These are phyloP conservation scores for Cynocephalus volans DNA, from an alignment of 2,113 vertebrate species.

Conservation along the genomic window DNA sequence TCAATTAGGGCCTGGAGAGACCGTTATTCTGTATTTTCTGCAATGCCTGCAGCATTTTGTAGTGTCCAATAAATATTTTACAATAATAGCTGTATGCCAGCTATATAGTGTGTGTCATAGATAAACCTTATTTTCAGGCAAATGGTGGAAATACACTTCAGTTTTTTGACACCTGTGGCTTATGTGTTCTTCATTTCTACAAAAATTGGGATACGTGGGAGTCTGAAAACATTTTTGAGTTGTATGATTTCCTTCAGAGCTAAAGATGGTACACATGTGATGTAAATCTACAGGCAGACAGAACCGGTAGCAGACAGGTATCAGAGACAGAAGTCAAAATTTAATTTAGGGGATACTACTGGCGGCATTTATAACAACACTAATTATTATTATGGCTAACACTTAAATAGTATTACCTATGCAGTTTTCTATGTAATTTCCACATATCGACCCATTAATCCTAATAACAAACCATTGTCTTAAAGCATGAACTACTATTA, in stretches of 20 bases:
- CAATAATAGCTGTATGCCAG: conserved; percentile 25
- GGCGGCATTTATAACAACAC: background rate
- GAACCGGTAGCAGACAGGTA: background rate
- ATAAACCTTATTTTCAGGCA: conserved; percentile 67
- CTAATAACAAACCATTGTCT: background rate
- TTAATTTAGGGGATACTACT: background rate
- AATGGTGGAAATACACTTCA: background rate
- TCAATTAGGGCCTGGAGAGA: conserved; percentile 64
- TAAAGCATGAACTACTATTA: background rate
- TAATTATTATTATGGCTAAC: background rate
- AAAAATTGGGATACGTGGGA: background rate
- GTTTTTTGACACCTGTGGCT: conserved; percentile 51
- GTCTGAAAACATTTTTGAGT: background rate
- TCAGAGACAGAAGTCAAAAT: conserved; percentile 2
- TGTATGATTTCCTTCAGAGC: background rate
- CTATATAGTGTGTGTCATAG: background rate
- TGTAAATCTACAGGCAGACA: background rate
- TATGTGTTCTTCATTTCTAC: conserved; percentile 36
- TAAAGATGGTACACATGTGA: background rate
- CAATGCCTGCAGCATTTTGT: conserved; percentile 30
- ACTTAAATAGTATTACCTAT: background rate
- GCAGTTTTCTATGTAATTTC: background rate
- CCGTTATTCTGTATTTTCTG: conserved; percentile 37
- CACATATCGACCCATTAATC: background rate
- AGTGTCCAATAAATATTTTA: conserved; percentile 70